Evolutionary conservation across 2,113 vertebrate genomes (phyloP), one percentile per base, ranked within the genome.

Genomic region (Corydoras maculifer): DNA sequence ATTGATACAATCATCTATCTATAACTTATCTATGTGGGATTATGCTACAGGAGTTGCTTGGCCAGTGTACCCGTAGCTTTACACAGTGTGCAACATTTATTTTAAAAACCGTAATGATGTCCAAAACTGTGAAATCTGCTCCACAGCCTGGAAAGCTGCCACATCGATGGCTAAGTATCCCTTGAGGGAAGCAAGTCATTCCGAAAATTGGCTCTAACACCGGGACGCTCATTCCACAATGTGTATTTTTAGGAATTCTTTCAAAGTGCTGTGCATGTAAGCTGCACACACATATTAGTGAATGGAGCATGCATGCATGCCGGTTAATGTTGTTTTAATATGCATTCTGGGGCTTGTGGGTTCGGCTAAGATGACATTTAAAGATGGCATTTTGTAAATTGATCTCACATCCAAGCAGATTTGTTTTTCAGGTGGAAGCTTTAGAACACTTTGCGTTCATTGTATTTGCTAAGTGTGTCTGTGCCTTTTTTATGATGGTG

Each of bases 71-170:
- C 13, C 14, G 13, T 57, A 9, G 72, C 65, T 68, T 14, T 3
- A 60, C 65, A 57, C 58, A 2, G 14, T 58, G 35, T 65, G 62
- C 62, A 48, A 53, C 43, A 50, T 62, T 68, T 68, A 74, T 74
- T 74, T 74, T 62, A 61, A 68, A 43, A 68, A 49, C 65, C 18
- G 61, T 68, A 68, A 62, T 62, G 64, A 67, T 62, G 55, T 74
- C 58, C 65, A 53, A 62, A 59, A 18, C 65, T 74, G 58, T 62
- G 70, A 72, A 65, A 65, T 65, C 62, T 65, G 70, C 68, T 60
- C 58, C 35, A 59, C 68, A 35, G 51, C 54, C 62, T 72, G 70
- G 62, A 72, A 15, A 32, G 25, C 43, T 73, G 63, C 71, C 71
- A 73, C 29, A 31, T 43, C 25, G 30, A 68, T 62, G 58, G 64